Conservation (phyloP, 2,113 vertebrate genomes). For the Corythornis madagascariensis region DNA sequence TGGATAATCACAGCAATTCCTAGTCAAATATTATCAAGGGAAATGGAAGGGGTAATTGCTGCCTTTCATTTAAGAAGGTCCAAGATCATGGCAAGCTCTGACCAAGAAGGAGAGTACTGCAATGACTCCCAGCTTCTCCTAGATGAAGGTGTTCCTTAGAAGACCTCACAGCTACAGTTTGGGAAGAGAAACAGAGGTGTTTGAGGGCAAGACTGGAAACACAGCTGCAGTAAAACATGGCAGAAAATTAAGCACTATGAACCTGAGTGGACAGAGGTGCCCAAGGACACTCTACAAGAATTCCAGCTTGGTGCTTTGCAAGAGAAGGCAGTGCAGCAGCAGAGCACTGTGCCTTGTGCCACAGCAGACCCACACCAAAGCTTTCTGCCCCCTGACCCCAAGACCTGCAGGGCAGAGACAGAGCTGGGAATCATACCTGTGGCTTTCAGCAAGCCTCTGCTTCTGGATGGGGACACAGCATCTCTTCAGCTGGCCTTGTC, state of each 20-base stretch:
- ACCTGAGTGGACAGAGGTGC: background rate
- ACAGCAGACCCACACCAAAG: background rate
- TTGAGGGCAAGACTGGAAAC: background rate
- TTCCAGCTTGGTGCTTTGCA: background rate
- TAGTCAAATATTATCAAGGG: slow-evolving; percentile 28
- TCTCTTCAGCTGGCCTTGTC: background rate
- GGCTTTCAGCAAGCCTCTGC: background rate
- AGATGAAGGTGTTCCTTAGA: fast-evolving
- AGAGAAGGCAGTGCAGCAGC: background rate
- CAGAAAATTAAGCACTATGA: background rate
- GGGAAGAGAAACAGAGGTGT: background rate
- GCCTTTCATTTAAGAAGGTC: background rate
- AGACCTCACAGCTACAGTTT: background rate
- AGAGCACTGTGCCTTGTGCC: background rate
- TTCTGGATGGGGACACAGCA: fast-evolving
- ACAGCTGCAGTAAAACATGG: background rate
- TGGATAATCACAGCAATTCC: slow-evolving; percentile 6
- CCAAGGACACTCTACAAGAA: background rate
- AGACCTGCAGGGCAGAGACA: background rate
- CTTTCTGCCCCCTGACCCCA: fast-evolving
- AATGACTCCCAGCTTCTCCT: background rate
- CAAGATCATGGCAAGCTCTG: background rate
- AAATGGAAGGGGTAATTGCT: slow-evolving; percentile 2
- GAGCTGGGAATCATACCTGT: background rate
- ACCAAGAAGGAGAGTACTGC: background rate